Base-by-base conservation (phyloP, 2,797 vertebrate species). In the Smutsia temminckii region DNA sequence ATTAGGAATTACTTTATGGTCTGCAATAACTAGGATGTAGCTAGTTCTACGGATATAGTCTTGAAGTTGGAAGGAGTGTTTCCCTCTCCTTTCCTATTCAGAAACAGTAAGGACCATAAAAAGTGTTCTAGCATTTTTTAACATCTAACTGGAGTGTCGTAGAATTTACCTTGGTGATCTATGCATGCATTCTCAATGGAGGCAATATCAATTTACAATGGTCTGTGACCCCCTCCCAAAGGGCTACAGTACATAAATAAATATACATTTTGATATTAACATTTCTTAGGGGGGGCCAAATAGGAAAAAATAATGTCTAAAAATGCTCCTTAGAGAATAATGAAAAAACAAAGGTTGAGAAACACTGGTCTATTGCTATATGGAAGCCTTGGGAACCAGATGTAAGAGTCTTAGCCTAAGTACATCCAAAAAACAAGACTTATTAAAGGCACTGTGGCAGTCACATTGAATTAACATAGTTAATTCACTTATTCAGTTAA, bases 51-150 rank as follows among this genome's bases (percentile, higher is more conserved):
- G 69, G 57, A 69, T 27, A 68, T 27, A 13, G 23, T 92, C 55
- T 66, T 94, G 75, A 57, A 46, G 46, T 46, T 57, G 16, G n/a
- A 84, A 79, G 32, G 59, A 71, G 51, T 25, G 16, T 55, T 88
- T 79, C 4, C 20, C 32, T 80, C 18, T 63, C 37, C 29, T 85
- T 84, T 64, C 53, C 29, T 85, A 53, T 75, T 79, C 23, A 59
- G 20, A 93, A 91, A 80, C 5, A 57, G 5, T 21, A 88, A 85
- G 53, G 12, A 42, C 49, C 20, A 88, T 71, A 69, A 75, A 84
- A 81, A 89, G 3, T 49, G 53, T 59, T 91, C 53, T n/a, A 80
- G 34, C 63, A 72, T 87, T 80, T 88, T 91, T 88, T 57, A 90
- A 49, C 42, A 57, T 55, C 32, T 90, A 79, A 92, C n/a, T 71